Evolutionary conservation across 2,797 vertebrate species (phyloP).

Genomic region (Pyrrhura leucotis): DNA sequence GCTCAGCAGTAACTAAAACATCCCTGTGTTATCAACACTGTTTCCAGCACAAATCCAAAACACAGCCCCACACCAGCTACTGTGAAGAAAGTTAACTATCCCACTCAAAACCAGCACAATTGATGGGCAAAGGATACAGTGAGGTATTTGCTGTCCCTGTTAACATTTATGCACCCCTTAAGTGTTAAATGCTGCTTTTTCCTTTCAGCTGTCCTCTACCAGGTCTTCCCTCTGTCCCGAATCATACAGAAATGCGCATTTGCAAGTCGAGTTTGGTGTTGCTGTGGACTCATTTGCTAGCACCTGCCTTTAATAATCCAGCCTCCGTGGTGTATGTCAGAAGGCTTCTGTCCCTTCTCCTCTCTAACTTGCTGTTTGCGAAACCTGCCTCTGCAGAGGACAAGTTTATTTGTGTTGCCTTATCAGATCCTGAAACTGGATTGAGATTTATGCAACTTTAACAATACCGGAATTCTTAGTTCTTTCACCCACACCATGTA

Average conservation of each 20-base stretch:
- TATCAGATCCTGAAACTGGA: not conserved
- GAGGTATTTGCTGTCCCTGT: not conserved
- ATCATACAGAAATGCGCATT: not conserved
- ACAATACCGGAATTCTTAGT: not conserved
- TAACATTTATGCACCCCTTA: not conserved
- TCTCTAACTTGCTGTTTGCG: not conserved
- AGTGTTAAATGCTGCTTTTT: not conserved
- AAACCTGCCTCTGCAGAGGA: not conserved
- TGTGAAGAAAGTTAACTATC: not conserved
- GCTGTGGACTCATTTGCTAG: not conserved
- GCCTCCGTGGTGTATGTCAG: not conserved
- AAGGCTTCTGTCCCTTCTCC: not conserved
- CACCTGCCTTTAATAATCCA: not conserved
- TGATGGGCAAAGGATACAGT: not conserved
- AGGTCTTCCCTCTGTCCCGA: not conserved
- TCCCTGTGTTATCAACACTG: not conserved
- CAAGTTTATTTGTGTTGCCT: not conserved
- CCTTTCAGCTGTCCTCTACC: not conserved
- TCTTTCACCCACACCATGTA: not conserved
- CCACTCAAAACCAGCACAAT: not conserved
- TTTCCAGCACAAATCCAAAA: not conserved
- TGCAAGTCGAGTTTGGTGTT: not conserved
- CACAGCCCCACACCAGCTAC: not conserved
- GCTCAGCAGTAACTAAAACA: not conserved
- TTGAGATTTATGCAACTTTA: not conserved